These are phyloP conservation scores for Cheilosia scutellata DNA, from an alignment of 2,888 invertebrate genomes.

Conservation along the genomic window DNA sequence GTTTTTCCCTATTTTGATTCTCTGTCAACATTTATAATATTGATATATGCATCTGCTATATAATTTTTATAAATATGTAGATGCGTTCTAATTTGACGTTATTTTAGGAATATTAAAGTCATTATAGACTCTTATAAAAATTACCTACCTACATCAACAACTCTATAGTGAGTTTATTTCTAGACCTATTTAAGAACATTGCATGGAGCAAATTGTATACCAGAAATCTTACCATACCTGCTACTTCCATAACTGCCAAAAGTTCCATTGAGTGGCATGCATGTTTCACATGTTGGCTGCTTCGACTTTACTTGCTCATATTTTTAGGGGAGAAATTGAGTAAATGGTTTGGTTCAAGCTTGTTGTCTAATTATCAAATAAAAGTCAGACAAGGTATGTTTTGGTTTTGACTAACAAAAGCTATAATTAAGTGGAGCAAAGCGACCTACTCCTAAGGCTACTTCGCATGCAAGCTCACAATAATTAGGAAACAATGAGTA, in stretches of 20 bases:
- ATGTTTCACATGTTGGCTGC: background rate
- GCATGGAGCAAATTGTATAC: constrained; percentile 2
- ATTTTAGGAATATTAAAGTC: too few species aligned
- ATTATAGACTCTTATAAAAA: too few species aligned
- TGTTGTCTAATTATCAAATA: constrained; percentile 18
- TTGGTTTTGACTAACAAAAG: too few species aligned
- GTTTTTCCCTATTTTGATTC: too few species aligned
- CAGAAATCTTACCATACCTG: background rate
- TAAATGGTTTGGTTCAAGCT: background rate
- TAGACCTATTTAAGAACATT: background rate
- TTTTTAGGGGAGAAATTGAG: background rate
- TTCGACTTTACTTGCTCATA: constrained; percentile 2
- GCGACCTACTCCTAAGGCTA: background rate
- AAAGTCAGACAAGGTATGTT: background rate
- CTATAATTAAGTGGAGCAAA: background rate
- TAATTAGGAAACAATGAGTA: too few species aligned
- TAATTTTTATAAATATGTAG: too few species aligned
- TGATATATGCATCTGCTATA: too few species aligned
- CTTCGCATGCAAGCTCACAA: too few species aligned
- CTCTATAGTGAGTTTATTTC: too few species aligned
- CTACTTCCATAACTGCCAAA: constrained; percentile 2
- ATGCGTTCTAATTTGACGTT: too few species aligned
- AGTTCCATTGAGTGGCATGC: constrained; percentile 31
- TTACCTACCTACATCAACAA: too few species aligned
- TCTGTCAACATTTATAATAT: too few species aligned